These are phyloP conservation scores for Palythoa grandis DNA, from an alignment of 92 coral and sea anemone species.

Conservation along the genomic window DNA sequence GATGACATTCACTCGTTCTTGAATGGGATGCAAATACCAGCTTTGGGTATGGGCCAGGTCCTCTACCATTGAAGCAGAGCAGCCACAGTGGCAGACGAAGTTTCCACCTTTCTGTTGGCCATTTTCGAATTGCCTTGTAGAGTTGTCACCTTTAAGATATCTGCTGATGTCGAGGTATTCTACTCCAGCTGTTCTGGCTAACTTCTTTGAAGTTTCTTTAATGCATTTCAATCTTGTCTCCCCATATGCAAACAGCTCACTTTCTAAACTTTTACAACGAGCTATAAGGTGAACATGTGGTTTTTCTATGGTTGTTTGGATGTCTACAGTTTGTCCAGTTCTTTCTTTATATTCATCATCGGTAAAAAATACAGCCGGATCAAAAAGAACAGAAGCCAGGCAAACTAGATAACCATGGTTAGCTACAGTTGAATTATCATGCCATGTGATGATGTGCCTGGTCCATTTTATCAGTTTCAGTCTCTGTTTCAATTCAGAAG, in stretches of 20 bases:
- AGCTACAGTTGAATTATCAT: not conserved
- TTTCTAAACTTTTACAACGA: no score
- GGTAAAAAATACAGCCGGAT: not conserved
- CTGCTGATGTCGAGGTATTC: no score
- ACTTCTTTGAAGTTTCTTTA: no score
- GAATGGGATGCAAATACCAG: no score
- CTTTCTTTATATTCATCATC: not conserved
- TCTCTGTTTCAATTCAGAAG: not conserved
- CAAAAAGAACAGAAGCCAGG: conserved; percentile 14
- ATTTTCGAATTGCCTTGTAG: conserved; percentile 4
- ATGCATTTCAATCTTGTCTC: no score
- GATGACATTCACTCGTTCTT: no score
- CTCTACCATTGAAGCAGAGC: not conserved
- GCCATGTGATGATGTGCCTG: not conserved
- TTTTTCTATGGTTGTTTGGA: conserved; percentile 14
- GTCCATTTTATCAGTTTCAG: not conserved
- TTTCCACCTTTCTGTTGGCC: no score
- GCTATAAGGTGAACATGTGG: conserved; percentile 27
- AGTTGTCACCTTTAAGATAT: no score
- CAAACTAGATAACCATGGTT: conserved; percentile 29
- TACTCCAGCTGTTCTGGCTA: no score
- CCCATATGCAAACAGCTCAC: no score
- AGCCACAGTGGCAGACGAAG: not conserved
- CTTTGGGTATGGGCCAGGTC: not conserved
- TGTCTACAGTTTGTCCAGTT: not conserved